A percentile compares a stretch with the other conserved stretches of the same genome.
Conservation (phyloP, 2,113 vertebrate species). For the Mesoclemmys tuberculata region DNA sequence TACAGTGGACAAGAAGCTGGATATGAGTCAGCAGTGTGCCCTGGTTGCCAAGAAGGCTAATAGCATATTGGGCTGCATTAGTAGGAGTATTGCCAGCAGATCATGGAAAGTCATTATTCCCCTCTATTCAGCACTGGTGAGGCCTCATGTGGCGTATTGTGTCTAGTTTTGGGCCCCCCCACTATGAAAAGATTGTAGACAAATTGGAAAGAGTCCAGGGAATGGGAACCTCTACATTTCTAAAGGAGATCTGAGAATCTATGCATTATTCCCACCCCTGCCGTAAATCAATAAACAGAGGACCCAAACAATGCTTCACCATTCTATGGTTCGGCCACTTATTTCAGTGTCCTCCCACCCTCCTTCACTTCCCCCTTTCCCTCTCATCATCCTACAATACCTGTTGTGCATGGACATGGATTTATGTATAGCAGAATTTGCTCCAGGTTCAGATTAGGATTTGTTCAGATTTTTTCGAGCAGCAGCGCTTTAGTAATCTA, state of each 20-base stretch:
- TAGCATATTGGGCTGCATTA: no score
- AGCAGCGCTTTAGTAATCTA: not conserved
- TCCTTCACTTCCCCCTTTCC: not conserved
- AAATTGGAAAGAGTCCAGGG: no score
- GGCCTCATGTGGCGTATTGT: no score
- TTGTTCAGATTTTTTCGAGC: not conserved
- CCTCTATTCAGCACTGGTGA: no score
- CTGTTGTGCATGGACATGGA: not conserved
- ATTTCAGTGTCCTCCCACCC: not conserved
- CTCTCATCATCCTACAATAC: not conserved
- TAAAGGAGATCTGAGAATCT: not conserved
- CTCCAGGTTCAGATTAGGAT: not conserved
- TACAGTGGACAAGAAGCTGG: no score
- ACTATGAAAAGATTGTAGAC: no score
- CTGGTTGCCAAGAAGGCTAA: no score
- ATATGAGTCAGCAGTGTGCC: no score
- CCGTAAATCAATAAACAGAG: not conserved
- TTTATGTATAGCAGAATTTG: not conserved
- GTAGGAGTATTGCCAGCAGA: no score
- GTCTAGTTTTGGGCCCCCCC: no score
- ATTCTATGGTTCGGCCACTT: not conserved
- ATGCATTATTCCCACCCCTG: not conserved
- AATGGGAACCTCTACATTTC: not conserved
- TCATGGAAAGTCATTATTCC: no score
- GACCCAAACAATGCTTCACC: not conserved